These are phyloP conservation scores for Steromphala cineraria DNA, from an alignment of 2,888 invertebrate species.

Conservation along the genomic window DNA sequence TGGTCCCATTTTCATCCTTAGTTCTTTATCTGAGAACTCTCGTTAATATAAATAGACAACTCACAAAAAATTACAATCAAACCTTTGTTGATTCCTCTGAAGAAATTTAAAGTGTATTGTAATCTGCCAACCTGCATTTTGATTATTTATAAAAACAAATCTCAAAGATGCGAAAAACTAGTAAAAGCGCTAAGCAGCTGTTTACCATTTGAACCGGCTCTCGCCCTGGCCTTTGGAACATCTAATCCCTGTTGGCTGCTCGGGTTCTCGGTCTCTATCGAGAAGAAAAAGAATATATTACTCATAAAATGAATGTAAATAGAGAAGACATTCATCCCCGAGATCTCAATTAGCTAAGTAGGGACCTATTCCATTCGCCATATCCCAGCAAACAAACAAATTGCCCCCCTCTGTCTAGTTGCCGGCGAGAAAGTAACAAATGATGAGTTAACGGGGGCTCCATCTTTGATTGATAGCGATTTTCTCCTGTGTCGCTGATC, in stretches of 20 bases:
- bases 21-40: no score
- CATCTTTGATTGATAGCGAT: constrained; percentile 15
- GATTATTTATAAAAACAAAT: no score
- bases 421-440: constrained; percentile 9
- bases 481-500: constrained; percentile 1
- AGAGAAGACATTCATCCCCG: constrained; percentile 20
- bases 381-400: constrained; percentile 41
- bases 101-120: no score
- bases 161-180: no score
- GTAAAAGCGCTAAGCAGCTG: background rate
- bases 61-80: no score
- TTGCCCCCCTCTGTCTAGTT: constrained; percentile 24
- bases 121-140: no score
- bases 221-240: background rate
- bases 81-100: no score
- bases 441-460: constrained; percentile 4
- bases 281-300: constrained; percentile 15
- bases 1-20: no score
- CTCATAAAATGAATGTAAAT: constrained; percentile 20
- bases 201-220: background rate
- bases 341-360: constrained; percentile 19
- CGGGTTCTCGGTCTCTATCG: background rate
- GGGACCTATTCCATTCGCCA: constrained; percentile 12
- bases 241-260: background rate
- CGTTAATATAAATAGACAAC: no score